Conservation (phyloP, 2,888 invertebrate genomes). For the Strigamia crassipes region DNA sequence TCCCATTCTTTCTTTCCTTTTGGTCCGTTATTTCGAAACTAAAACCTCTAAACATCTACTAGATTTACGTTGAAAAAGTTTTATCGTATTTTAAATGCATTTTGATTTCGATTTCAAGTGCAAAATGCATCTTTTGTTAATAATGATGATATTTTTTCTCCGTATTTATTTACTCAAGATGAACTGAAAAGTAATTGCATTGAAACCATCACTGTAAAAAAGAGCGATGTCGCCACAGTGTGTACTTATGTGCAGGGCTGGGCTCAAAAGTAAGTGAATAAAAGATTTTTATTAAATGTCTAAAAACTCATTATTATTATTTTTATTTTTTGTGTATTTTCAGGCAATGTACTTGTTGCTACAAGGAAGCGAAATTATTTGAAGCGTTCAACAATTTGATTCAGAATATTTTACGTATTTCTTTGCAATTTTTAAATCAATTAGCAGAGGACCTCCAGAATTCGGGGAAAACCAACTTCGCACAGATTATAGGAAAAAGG, state of each 20-base stretch:
- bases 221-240: constrained; percentile 51
- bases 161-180: constrained; percentile 47
- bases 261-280: constrained; percentile 51
- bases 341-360: constrained; percentile 95
- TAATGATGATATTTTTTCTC: constrained; percentile 41
- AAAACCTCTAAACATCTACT: not conserved
- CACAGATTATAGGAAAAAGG: constrained; percentile 16
- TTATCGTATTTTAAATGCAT: not conserved
- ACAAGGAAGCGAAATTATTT: constrained; percentile 88
- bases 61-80: not conserved
- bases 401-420: constrained; percentile 81
- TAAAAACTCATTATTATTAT: no score
- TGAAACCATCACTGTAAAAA: constrained; percentile 51
- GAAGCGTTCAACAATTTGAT: constrained; percentile 87
- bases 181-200: constrained; percentile 51
- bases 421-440: constrained; percentile 69
- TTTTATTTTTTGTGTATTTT: constrained; percentile 55
- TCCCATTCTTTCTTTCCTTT: not conserved
- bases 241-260: constrained; percentile 52
- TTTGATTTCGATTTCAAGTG: not conserved
- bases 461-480: not conserved
- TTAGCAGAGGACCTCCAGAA: constrained; percentile 20
- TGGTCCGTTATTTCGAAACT: not conserved
- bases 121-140: constrained; percentile 36
- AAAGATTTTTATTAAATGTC: not conserved